Conservation (phyloP, 2,888 invertebrate genomes). For the Himalopsyche tibetana region DNA sequence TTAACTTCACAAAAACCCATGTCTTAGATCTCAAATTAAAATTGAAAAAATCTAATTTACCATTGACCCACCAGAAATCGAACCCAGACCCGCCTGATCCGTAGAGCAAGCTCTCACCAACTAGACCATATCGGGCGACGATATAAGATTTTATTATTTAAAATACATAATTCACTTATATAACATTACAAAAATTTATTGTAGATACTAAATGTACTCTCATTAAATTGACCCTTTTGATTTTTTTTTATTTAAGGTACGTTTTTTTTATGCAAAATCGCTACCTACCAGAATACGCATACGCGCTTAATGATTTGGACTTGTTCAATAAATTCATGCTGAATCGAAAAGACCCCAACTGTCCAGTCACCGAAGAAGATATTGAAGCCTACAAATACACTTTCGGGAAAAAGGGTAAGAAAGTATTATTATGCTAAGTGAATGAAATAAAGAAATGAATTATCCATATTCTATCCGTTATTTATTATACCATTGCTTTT, state of each 20-base stretch:
- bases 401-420: constrained; percentile 73
- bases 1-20: too few relatives aligned
- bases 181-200: too few relatives aligned
- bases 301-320: constrained; percentile 72
- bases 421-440: neutral
- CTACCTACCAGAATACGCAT: constrained; percentile 75
- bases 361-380: constrained; percentile 71
- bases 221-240: neutral
- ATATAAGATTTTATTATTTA: too few relatives aligned
- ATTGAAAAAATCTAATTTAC: too few relatives aligned
- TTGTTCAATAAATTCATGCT: constrained; percentile 71
- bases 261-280: constrained; percentile 78
- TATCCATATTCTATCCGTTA: neutral
- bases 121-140: too few relatives aligned
- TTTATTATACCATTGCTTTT: neutral
- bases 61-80: too few relatives aligned
- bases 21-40: too few relatives aligned
- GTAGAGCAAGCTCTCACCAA: too few relatives aligned
- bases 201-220: too few relatives aligned
- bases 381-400: constrained; percentile 79
- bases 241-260: constrained; percentile 74
- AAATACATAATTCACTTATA: too few relatives aligned
- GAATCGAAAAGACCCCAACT: constrained; percentile 65
- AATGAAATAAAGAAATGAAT: neutral
- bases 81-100: too few relatives aligned